phyloP scores from a whole-genome alignment of 2,113 vertebrate genomes.

The Sebastes fasciatus region DNA sequence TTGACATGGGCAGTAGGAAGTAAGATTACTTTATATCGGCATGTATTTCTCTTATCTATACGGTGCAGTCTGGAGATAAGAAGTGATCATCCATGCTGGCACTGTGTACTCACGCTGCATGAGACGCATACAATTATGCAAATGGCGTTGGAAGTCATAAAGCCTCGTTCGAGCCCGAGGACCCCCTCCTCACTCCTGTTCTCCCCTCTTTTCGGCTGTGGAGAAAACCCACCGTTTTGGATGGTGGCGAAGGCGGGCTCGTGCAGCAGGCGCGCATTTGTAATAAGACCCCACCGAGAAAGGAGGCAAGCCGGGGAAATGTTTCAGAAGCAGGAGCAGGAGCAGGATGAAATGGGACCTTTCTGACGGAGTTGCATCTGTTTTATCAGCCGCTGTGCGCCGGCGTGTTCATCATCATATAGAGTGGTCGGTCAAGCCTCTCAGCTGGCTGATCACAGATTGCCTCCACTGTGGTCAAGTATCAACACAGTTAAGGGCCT shows the following conservation, averaged over 20 bases:
- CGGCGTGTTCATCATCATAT: constrained; percentile 54
- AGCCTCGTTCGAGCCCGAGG: constrained; percentile 75
- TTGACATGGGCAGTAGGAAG: constrained; percentile 76
- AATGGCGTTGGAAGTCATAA: constrained; percentile 80
- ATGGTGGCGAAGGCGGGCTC: constrained; percentile 31
- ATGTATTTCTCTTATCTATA: constrained; percentile 81
- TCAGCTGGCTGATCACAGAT: constrained; percentile 63
- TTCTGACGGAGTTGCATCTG: constrained; percentile 12
- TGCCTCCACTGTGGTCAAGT: constrained; percentile 68
- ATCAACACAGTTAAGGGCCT: constrained; percentile 73
- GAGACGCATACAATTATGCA: constrained; percentile 86
- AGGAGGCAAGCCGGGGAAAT: constrained; percentile 25
- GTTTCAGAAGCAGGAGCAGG: constrained; percentile 40
- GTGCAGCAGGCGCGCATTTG: constrained; percentile 58
- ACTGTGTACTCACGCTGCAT: constrained; percentile 78
- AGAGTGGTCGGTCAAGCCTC: constrained; percentile 51
- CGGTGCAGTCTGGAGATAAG: constrained; percentile 80
- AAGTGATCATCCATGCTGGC: constrained; percentile 81
- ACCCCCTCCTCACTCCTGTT: constrained; percentile 12
- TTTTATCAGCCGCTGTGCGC: constrained; percentile 9
- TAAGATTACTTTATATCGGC: constrained; percentile 73
- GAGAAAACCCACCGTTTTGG: constrained; percentile 63
- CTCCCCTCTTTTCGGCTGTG: constrained; percentile 36
- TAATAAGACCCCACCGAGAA: constrained; percentile 40
- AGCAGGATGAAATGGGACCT: constrained; percentile 31